Evolutionary conservation across 2,888 invertebrate species (phyloP), one percentile per base, ranked within the genome.

Genomic region (Eutolmus rufibarbis): DNA sequence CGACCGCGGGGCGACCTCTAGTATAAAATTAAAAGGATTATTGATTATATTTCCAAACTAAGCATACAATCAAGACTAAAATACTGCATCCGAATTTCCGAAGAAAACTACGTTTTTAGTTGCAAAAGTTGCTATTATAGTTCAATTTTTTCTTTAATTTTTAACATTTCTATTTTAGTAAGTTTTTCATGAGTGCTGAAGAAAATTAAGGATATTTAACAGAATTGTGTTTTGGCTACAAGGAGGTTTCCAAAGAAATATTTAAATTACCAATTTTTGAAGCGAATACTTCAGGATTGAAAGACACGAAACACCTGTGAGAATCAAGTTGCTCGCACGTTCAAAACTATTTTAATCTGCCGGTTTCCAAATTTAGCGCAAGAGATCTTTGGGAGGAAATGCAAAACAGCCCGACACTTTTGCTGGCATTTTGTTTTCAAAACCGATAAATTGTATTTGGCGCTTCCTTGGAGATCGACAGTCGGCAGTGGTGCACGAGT

Each of bases 361-460:
- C 46, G 23, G 16, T 23, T 51, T 81, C 81, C 56, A 81, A 81
- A 81, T 51, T 81, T 81, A 81, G 81, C 31, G 8, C 81, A 16
- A 51, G 56, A 56, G 51, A 19, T 28, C 8, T 78, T n/a, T 46
- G 9, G 9, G 34, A 81, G 56, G 81, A 81, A 81, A 81, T 81
- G 81, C 81, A 81, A 81, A 81, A 81, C 51, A 81, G 16, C 14
- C 34, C 81, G 23, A 16, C 43, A 51, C 34, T 56, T n/a, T 51
- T 28, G 56, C 46, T 78, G 81, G 51, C 81, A 81, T 81, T 81
- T 34, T 81, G 34, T 84, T 84, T 56, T 66, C n/a, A 37, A n/a
- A n/a, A 19, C 23, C 74, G 37, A 84, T 84, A 84, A 84, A 84
- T 84, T 66, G 40, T 66, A 2, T 37, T 84, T 34, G 57, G 57